Evolutionary conservation across 1,140 invertebrate species (phyloP), one percentile per base, ranked within the genome.

Genomic region (Drosophila carrolli): DNA sequence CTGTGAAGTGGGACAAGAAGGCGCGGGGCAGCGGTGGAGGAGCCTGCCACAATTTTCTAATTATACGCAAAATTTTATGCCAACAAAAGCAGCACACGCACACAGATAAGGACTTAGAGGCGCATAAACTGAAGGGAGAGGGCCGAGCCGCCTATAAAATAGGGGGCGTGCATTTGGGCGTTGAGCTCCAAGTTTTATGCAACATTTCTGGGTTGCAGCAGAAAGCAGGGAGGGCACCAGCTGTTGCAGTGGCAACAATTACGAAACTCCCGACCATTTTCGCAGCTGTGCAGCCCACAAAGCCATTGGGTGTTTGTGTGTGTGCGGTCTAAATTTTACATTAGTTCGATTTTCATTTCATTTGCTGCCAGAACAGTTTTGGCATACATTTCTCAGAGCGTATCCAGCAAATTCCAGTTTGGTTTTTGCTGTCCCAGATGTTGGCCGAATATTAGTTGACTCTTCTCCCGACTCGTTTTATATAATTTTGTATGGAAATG

Each of bases 41-140:
- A 88, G 72, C 73, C 73, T 81, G 84, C 84, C 85, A 78, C 85
- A 90, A 89, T 89, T 89, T 89, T 89, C 84, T 89, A 89, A 89
- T 89, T 89, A 89, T 84, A 90, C 85, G 85, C 83, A 90, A 90
- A 90, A 90, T 89, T 89, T 58, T 89, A 78, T 89, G 81, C 85
- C 74, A 89, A 88, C 84, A 89, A 84, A 81, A 81, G 76, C 74
- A 59, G 62, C 81, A 59, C 58, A 71, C 76, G 63, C 67, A 48
- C 38, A 54, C 53, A 43, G 41, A 41, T 41, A 29, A 40, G 47
- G 27, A 37, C 11, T 14, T 53, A 32, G 44, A 19, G 27, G 23
- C 47, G 47, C 23, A 9, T 23, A 35, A n/a, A 50, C 27, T 37
- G 29, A 23, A 23, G 37, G n/a, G 9, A 1, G 32, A 11, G 50